Evolutionary conservation across 2,888 invertebrate genomes (phyloP).

Genomic region (Petrolisthes cinctipes): DNA sequence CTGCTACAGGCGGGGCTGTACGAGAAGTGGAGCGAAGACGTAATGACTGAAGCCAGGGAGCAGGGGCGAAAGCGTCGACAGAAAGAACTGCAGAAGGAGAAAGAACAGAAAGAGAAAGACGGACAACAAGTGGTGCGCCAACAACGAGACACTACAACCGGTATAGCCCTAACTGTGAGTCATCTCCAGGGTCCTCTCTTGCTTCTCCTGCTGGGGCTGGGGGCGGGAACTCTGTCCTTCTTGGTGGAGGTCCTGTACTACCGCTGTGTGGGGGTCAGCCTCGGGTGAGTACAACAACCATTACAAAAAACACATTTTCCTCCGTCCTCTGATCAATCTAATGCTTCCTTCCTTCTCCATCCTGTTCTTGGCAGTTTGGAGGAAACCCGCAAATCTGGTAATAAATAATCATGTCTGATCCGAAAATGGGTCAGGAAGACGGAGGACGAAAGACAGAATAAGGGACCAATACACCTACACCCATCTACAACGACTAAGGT

Average conservation of each 20-base stretch:
- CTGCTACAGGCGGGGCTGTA: slow-evolving; percentile 55
- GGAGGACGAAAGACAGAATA: too few relatives aligned
- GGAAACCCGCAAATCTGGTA: too few relatives aligned
- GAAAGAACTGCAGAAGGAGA: not conserved
- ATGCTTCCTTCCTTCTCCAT: too few relatives aligned
- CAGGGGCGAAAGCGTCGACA: not conserved
- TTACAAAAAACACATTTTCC: too few relatives aligned
- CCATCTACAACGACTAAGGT: too few relatives aligned
- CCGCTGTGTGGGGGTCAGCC: not conserved
- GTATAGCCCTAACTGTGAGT: slow-evolving; percentile 23
- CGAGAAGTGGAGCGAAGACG: slow-evolving; percentile 57
- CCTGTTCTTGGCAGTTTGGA: too few relatives aligned
- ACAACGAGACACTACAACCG: not conserved
- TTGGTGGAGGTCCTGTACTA: slow-evolving; percentile 1
- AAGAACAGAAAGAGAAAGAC: not conserved
- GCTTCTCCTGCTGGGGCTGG: slow-evolving; percentile 22
- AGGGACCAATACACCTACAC: too few relatives aligned
- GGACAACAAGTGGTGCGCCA: not conserved
- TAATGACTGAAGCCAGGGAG: slow-evolving; percentile 42
- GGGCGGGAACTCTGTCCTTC: slow-evolving; percentile 3
- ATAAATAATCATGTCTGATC: too few relatives aligned
- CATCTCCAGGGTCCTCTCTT: slow-evolving; percentile 43
- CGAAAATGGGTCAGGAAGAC: too few relatives aligned
- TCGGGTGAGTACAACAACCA: too few relatives aligned
- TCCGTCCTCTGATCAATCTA: too few relatives aligned